Evolutionary conservation across 2,113 vertebrate species (phyloP).

Genomic region (Tetraodon nigroviridis): DNA sequence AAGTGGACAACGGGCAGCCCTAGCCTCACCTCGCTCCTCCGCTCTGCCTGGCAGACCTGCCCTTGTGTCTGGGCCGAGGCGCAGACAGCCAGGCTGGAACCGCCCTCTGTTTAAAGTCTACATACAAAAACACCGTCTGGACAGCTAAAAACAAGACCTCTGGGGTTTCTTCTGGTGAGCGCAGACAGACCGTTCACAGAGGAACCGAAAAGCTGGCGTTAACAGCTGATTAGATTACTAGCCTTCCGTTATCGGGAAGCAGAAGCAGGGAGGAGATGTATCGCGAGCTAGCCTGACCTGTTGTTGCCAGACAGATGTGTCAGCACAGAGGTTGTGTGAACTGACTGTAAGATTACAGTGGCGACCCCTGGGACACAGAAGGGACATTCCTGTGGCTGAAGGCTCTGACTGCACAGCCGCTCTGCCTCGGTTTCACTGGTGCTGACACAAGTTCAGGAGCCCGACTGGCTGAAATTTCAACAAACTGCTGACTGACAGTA

Average conservation of each 20-base stretch:
- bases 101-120: slow-evolving; percentile 46
- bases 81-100: slow-evolving; percentile 40
- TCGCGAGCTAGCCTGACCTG: slow-evolving; percentile 5
- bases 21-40: slow-evolving; percentile 33
- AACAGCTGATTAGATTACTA: neutral
- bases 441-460: slow-evolving; percentile 20
- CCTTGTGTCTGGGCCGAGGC: slow-evolving; percentile 49
- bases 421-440: slow-evolving; percentile 37
- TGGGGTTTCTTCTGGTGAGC: slow-evolving; percentile 22
- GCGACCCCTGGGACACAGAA: slow-evolving; percentile 42
- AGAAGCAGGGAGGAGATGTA: neutral
- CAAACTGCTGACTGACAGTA: slow-evolving; percentile 12
- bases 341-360: slow-evolving; percentile 46
- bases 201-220: slow-evolving; percentile 1
- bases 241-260: slow-evolving; percentile 4
- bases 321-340: slow-evolving; percentile 65
- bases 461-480: slow-evolving; percentile 38
- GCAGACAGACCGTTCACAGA: slow-evolving; percentile 20
- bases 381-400: slow-evolving; percentile 60
- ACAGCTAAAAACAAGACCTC: slow-evolving; percentile 11
- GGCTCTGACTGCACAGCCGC: slow-evolving; percentile 17
- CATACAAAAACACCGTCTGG: slow-evolving; percentile 26
- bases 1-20: slow-evolving; percentile 46
- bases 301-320: slow-evolving; percentile 18
- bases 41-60: slow-evolving; percentile 36